Base-by-base conservation (phyloP, 2,797 vertebrate species). In the Chelonia mydas region DNA sequence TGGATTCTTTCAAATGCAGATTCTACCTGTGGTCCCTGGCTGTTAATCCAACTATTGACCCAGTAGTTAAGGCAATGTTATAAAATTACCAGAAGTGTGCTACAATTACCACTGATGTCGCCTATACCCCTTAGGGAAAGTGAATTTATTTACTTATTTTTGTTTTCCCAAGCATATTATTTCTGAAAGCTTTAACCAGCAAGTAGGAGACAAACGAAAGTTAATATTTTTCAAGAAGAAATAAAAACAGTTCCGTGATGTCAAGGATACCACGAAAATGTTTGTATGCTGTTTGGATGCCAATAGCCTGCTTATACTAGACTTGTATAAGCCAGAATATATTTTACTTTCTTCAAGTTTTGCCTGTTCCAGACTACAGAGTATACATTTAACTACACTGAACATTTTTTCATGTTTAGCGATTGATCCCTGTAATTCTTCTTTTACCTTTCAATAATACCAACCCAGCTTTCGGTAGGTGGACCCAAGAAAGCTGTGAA, bases 81-180 rank as follows among this genome's bases (percentile, higher is more conserved):
- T 84, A 88, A 94, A 86, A 90, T 90, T 88, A 61, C 61, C 3
- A 1, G 33, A 93, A 90, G 19, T 81, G 7, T 92, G 65, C 72
- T 89, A 45, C 21, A 41, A 23, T 83, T 55, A 88, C 89, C 59
- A 47, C 47, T 86, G 65, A 27, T 87, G 80, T 90, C 81, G 68
- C 27, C 68, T 79, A 83, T 55, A 45, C 92, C 61, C 51, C 80
- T 72, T 53, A 90, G 49, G 51, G 81, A 85, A 31, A 84, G 81
- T 89, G 23, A 61, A 86, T 93, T 92, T 91, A 92, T 91, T 82
- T 92, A 91, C 50, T 90, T 86, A 45, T 86, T 93, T 96, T 88
- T 90, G 10, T 91, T 86, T 12, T 33, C 51, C 83, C 17, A 23
- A 37, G 21, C 37, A 23, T 74, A 37, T 17, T 95, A 5, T 55